Base-by-base conservation (phyloP, 2,797 vertebrate species). In the Coregonus suidteri region DNA sequence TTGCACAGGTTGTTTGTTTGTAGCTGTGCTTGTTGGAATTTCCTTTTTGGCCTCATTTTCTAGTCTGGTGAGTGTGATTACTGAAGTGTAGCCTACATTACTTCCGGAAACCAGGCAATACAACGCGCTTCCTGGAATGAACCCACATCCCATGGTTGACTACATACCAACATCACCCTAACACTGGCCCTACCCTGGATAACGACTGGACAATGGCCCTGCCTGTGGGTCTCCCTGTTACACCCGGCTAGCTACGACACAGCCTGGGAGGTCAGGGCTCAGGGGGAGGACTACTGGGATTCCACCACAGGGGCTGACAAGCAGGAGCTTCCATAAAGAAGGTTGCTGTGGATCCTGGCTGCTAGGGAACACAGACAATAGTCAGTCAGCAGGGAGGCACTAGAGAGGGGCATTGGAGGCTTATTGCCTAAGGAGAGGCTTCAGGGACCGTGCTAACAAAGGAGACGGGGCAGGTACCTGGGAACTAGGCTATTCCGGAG, bases 201-300 rank as follows among this genome's bases (percentile, higher is more conserved):
- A 34, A 34, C 31, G n/a, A 34, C 73, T 47, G 75, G 75, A 82
- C 83, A 85, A 80, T 78, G 71, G 20, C 59, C 59, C 59, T 11
- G 59, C 77, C 89, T 34, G 2, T 84, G 87, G n/a, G n/a, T 86
- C 82, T 90, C 91, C 82, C 85, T 91, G 87, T 94, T 94, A 93
- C 80, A 89, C 85, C 93, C n/a, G n/a, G n/a, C n/a, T n/a, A n/a
- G n/a, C n/a, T n/a, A n/a, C n/a, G n/a, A n/a, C n/a, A n/a, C n/a
- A n/a, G n/a, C n/a, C n/a, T n/a, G n/a, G n/a, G n/a, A n/a, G 1
- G 1, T 25, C 25, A 25, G n/a, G 1, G 3, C 13, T 56, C 54
- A 56, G 41, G 7, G 41, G 7, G 41, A 47, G 41, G 41, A 9
- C n/a, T n/a, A n/a, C n/a, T n/a, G n/a, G n/a, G n/a, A n/a, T n/a